These are phyloP conservation scores for Drosophila bocqueti DNA, from an alignment of 1,140 invertebrate species.

Conservation along the genomic window DNA sequence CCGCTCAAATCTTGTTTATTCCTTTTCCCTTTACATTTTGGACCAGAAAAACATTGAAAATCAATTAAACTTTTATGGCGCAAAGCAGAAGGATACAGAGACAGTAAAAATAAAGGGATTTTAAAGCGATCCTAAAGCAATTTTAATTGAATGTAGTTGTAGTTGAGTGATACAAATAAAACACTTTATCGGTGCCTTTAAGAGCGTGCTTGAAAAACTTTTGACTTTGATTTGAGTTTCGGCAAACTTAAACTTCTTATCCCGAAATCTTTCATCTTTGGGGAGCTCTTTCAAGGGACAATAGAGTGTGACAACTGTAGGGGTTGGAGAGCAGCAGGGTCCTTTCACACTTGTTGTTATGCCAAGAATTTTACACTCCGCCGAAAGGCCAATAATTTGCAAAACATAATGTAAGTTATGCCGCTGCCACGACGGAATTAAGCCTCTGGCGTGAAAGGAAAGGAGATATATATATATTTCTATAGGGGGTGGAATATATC, in stretches of 20 bases:
- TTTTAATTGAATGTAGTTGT: constrained; percentile 14
- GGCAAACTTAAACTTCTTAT: constrained; percentile 20
- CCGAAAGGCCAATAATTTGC: constrained; percentile 61
- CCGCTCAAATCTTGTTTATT: constrained; percentile 26
- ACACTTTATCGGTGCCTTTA: constrained; percentile 11
- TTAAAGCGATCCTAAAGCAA: constrained; percentile 1
- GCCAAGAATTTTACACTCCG: constrained; percentile 50
- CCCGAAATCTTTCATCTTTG: constrained; percentile 32
- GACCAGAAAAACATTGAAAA: constrained; percentile 49
- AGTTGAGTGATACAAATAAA: constrained; percentile 14
- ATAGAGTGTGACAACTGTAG: constrained; percentile 58
- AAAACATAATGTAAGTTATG: constrained; percentile 63
- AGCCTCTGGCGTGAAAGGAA: constrained; percentile 28
- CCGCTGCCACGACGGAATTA: constrained; percentile 42
- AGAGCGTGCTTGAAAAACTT: constrained; percentile 13
- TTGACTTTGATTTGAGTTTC: constrained; percentile 35
- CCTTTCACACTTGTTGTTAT: constrained; percentile 52
- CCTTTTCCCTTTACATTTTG: constrained; percentile 6
- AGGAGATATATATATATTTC: background rate
- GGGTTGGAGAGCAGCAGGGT: constrained; percentile 19
- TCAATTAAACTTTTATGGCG: constrained; percentile 65
- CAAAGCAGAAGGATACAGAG: constrained; percentile 10
- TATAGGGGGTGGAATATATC: background rate
- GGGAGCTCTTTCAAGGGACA: constrained; percentile 23
- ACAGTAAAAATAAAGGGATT: constrained; percentile 15